Conservation (phyloP, 2,113 vertebrate species). For the Oceanites oceanicus region DNA sequence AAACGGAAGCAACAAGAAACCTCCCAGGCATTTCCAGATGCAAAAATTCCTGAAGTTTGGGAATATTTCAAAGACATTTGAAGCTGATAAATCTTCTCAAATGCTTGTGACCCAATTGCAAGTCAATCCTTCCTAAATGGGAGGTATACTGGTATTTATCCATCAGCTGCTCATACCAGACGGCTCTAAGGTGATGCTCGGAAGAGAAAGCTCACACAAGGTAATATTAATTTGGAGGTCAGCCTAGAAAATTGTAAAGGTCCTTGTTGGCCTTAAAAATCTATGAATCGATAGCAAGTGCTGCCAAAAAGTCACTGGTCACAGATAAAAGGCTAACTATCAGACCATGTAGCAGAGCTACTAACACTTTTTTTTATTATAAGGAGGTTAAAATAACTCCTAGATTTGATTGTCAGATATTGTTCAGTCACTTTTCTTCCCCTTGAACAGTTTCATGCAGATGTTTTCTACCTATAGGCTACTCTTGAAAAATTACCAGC, state of each 20-base stretch:
- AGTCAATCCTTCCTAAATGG: background rate
- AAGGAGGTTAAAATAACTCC: background rate
- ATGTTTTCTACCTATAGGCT: background rate
- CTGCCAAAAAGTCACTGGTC: background rate
- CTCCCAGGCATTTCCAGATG: background rate
- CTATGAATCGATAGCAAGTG: background rate
- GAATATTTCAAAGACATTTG: background rate
- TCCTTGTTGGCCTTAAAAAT: slow-evolving; percentile 7
- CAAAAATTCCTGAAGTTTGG: background rate
- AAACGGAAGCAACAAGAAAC: background rate
- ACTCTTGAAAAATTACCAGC: background rate
- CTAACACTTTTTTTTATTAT: background rate
- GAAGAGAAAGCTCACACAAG: background rate
- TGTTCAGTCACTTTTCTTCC: background rate
- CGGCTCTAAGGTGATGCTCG: background rate
- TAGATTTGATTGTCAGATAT: background rate
- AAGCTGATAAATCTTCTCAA: background rate
- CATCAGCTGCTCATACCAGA: background rate
- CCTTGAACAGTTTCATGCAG: background rate
- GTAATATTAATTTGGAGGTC: background rate
- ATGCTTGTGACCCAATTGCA: background rate
- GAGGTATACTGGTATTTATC: background rate
- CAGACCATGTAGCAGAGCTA: background rate
- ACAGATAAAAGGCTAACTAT: background rate
- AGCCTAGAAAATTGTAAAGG: background rate